These are phyloP conservation scores for Acropora yongei DNA, from an alignment of 64 coral and sea anemone genomes.

Conservation along the genomic window DNA sequence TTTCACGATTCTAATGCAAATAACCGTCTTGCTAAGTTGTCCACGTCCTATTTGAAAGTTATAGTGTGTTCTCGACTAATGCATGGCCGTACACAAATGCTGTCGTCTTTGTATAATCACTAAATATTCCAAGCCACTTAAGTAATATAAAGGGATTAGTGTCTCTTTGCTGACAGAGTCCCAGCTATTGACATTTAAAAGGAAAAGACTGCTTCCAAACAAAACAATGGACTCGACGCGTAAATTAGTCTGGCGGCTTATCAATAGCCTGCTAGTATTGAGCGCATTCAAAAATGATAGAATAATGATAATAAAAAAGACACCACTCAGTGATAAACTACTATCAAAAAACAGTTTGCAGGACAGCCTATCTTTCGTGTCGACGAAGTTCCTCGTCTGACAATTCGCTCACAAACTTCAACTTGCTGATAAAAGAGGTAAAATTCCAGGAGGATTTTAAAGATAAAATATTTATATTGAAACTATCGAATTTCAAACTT, in stretches of 20 bases:
- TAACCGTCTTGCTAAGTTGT: not conserved
- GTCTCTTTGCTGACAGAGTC: conserved; percentile 3
- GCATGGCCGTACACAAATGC: conserved; percentile 5
- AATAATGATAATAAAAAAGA: too few relatives aligned
- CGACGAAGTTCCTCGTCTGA: too few relatives aligned
- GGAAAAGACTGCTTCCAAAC: conserved; percentile 3
- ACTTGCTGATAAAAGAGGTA: too few relatives aligned
- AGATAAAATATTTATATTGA: too few relatives aligned
- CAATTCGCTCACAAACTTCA: too few relatives aligned
- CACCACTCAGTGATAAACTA: too few relatives aligned
- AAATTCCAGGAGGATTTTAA: too few relatives aligned
- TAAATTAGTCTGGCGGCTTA: not conserved
- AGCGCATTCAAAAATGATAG: too few relatives aligned
- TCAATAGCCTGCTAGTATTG: too few relatives aligned
- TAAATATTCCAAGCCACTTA: conserved; percentile 1
- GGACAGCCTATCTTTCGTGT: too few relatives aligned
- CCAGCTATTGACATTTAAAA: conserved; percentile 18
- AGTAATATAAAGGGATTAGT: not conserved
- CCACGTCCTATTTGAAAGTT: not conserved
- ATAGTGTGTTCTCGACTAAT: not conserved
- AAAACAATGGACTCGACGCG: not conserved
- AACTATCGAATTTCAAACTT: too few relatives aligned
- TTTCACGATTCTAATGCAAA: not conserved
- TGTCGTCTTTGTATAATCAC: conserved; percentile 14
- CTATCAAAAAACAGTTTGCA: too few relatives aligned